Evolutionary conservation across 2,797 vertebrate genomes (phyloP), one percentile per base, ranked within the genome.

Genomic region (Mastacembelus armatus): DNA sequence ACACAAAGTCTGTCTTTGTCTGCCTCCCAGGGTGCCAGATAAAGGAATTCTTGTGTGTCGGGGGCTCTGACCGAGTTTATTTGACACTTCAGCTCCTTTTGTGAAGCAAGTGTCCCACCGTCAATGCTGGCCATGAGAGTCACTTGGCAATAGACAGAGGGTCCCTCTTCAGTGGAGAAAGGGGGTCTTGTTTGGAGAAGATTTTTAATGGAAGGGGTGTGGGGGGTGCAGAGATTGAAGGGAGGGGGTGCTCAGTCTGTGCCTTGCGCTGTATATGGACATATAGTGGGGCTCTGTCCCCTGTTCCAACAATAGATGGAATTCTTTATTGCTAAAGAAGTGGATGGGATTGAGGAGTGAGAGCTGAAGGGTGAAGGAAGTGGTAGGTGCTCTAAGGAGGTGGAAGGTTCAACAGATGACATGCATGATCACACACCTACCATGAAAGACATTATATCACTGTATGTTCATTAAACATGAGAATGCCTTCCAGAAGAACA

Each of bases 151-250:
- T 91, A 93, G 96, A 95, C 95, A 97, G 94, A 96, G 94, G 94
- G 95, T 96, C 94, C 96, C 96, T 97, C 96, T 97, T 95, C 93
- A 96, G 93, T 86, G 91, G 94, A 97, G 94, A 97, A 97, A 95
- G 94, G 93, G 92, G 88, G 93, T 94, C 94, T 97, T 98, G 96
- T 97, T 95, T 94, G 85, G 91, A 95, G 92, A 94, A 92, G 67
- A 93, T 94, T 94, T 95, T 94, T 94, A 94, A 94, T 91, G 90
- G 90, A 90, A 86, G 85, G 91, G 80, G 85, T 88, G 86, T 73
- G 90, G 70, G 39, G 71, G 61, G 55, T 24, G 50, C 39, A 21
- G 64, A 30, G 61, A 14, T 38, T 38, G 16, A 63, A 51, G 30
- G 64, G 89, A 62, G 68, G 72, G 90, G 52, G 43, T 42, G 35